Evolutionary conservation across 1,140 invertebrate genomes (phyloP).

Genomic region (Phenacoccus solenopsis): DNA sequence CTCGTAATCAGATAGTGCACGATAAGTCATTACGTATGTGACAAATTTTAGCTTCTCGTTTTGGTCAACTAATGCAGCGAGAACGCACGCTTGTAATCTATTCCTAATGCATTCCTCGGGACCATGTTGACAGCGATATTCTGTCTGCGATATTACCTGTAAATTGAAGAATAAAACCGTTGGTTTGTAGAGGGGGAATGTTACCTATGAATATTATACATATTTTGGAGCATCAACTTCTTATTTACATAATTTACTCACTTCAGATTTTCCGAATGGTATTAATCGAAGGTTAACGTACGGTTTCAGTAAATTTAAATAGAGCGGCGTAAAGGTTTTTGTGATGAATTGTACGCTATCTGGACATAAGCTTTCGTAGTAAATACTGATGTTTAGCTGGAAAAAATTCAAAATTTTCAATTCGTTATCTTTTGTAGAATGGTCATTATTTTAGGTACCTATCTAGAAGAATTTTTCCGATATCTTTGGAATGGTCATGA

Average conservation of each 20-base stretch:
- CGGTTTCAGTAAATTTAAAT: neutral
- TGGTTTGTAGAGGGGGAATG: neutral
- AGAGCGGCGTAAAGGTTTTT: neutral
- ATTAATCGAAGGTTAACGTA: neutral
- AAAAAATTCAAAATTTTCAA: too few species aligned
- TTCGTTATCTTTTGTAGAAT: too few species aligned
- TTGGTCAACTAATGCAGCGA: neutral
- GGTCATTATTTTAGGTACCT: too few species aligned
- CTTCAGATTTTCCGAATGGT: neutral
- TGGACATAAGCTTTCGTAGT: neutral
- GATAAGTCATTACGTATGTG: neutral
- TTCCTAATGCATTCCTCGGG: neutral
- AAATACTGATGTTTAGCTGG: neutral
- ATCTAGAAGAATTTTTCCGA: too few species aligned
- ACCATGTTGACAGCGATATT: neutral
- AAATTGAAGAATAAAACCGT: neutral
- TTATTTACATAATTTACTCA: neutral
- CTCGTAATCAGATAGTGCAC: neutral
- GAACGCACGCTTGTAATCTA: neutral
- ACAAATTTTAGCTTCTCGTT: neutral
- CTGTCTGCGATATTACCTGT: neutral
- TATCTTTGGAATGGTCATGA: too few species aligned
- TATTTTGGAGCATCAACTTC: neutral
- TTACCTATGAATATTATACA: neutral
- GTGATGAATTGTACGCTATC: neutral